Conservation (phyloP, 2,113 vertebrate genomes). For the Salvelinus fontinalis region DNA sequence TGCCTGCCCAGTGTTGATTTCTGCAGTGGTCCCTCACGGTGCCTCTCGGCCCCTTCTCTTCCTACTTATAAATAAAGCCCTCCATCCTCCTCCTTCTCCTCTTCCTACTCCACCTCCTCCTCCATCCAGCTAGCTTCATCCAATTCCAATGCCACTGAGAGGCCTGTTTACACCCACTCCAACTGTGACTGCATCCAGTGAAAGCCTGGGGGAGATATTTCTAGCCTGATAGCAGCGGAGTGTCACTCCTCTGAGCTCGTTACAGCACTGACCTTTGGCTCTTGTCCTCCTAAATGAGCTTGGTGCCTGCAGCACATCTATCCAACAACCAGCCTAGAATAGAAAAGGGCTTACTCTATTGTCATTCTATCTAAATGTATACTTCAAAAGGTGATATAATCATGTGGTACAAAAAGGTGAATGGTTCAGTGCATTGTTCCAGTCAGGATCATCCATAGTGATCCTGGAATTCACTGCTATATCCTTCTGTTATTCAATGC, state of each 20-base stretch:
- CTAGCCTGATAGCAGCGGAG: constrained; percentile 39
- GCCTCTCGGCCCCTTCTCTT: constrained; percentile 16
- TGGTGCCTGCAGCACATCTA: constrained; percentile 35
- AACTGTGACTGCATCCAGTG: background rate
- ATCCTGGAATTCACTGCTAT: constrained; percentile 23
- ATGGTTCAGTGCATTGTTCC: background rate
- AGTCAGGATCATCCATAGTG: background rate
- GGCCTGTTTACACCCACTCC: constrained; percentile 51
- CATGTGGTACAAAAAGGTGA: background rate
- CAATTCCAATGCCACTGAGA: background rate
- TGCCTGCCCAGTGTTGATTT: background rate
- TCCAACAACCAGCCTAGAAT: constrained; percentile 34
- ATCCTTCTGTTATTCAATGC: constrained; percentile 14
- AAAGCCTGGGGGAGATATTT: constrained; percentile 35
- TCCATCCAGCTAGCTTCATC: constrained; percentile 15
- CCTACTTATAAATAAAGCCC: constrained; percentile 45
- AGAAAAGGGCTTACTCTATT: constrained; percentile 26
- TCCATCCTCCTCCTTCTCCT: constrained; percentile 2
- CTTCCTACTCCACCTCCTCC: constrained; percentile 8
- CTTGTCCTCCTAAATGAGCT: constrained; percentile 20
- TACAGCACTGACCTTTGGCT: constrained; percentile 41
- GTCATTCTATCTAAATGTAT: constrained; percentile 29
- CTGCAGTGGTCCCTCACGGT: constrained; percentile 10
- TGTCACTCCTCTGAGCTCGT: constrained; percentile 44
- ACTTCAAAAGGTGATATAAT: constrained; percentile 23